Evolutionary conservation across 2,113 vertebrate genomes (phyloP), one percentile per base, ranked within the genome.

Genomic region (Sterrhoptilus dennistouni): DNA sequence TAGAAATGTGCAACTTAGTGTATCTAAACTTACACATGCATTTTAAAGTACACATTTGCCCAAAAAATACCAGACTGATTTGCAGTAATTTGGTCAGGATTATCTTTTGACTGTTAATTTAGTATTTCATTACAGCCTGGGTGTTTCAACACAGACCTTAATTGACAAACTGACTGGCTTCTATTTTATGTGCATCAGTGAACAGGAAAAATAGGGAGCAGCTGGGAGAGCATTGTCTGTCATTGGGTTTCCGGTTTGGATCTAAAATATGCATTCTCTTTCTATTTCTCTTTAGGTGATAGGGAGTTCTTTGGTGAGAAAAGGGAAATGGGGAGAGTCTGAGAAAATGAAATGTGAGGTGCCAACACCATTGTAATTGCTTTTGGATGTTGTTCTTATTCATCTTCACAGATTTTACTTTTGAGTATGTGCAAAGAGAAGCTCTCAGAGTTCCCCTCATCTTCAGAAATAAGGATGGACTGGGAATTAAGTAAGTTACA

Each of bases 401-500:
- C 95, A 90, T 78, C 96, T 96, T 96, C 95, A 89, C 98, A 99
- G 99, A 99, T 97, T 99, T 99, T 96, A 99, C 99, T 64, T 99
- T 99, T 97, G 99, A 99, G 83, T 99, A 99, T 52, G 99, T 99
- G 94, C 99, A 99, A 95, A 99, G 98, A 97, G 99, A 99, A 97
- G 99, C 98, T 64, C 98, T 99, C 75, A 97, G 98, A 96, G 97
- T 98, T 59, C 99, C 99, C 31, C 98, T 99, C 68, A 96, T 99
- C 95, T 99, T 99, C 97, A 98, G 98, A 97, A 98, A 98, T 96
- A 99, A 99, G 97, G 98, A 99, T 95, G 99, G 99, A 96, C 98
- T 99, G 45, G 99, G 99, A 96, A 99, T 99, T 98, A 99, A 99
- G 99, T 99, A 98, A 99, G 98, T 97, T 84, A 69, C 90, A 90